Evolutionary conservation across 53 echinoderm and acorn worm species (phyloP).

Genomic region (Patiria pectinifera): DNA sequence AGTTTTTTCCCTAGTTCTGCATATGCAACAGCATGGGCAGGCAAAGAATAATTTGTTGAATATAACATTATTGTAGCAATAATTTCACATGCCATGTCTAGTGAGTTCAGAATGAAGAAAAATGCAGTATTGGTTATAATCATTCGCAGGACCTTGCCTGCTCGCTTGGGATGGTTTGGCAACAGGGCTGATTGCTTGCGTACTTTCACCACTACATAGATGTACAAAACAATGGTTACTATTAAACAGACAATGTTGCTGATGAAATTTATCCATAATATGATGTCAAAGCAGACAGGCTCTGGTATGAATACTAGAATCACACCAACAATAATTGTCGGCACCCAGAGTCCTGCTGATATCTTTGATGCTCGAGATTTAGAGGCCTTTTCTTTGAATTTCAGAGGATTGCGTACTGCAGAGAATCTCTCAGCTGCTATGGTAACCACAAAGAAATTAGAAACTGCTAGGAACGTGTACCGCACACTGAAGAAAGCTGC

Average conservation of each 20-base stretch:
- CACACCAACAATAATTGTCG: no score
- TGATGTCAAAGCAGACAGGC: not conserved
- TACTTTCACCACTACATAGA: not conserved
- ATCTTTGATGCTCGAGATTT: conserved; percentile 23
- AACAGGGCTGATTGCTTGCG: not conserved
- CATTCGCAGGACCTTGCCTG: no score
- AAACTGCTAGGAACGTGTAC: not conserved
- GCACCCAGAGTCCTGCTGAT: not conserved
- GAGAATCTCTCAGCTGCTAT: not conserved
- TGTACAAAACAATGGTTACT: not conserved
- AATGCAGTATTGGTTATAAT: no score
- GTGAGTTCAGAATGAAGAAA: no score
- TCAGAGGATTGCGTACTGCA: no score
- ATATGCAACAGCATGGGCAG: not conserved
- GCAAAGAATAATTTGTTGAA: not conserved
- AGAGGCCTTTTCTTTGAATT: not conserved
- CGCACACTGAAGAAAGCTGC: not conserved
- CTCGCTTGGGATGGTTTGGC: not conserved
- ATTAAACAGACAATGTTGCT: not conserved
- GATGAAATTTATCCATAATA: not conserved
- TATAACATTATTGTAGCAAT: not conserved
- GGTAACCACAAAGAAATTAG: not conserved
- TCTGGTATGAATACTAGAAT: no score
- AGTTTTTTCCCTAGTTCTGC: not conserved
- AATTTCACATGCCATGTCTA: not conserved